Evolutionary conservation across 2,888 invertebrate species (phyloP), one percentile per base, ranked within the genome.

Genomic region (Hipparchia sbordonii): DNA sequence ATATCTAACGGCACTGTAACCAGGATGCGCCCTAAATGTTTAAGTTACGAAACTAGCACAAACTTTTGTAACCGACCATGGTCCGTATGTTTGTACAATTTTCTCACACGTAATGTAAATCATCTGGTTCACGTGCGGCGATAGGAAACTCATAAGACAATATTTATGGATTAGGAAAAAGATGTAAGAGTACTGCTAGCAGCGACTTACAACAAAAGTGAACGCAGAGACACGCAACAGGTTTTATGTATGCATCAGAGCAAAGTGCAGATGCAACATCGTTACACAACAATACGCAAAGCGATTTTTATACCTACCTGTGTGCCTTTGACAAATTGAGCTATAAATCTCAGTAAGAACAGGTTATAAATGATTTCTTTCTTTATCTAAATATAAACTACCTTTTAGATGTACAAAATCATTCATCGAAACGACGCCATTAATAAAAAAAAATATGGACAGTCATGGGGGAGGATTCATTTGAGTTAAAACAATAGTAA

Each of bases 231-330:
- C 77, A 83, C 80, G 85, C 85, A 88, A 89, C 88, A 86, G 83
- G 86, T 85, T 86, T 85, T 76, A 82, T 78, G 82, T 84, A 86
- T 86, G 86, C 82, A 84, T 84, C 82, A 75, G 74, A 75, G 77
- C 77, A 74, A 69, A 82, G 76, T 82, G 84, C 82, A 84, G 82
- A 85, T 84, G 82, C 81, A 83, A 85, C 80, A 71, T 46, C 74
- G 75, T 89, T 88, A 83, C 85, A 80, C 82, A 86, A 89, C 67
- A 72, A 70, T 70, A 74, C 76, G 77, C 81, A 66, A 77, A 71
- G 71, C 65, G 71, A 76, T 78, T 77, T 79, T 78, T 76, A 75
- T 77, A 74, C 67, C 67, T 59, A 33, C 69, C 65, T 69, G 67
- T 73, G 73, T 71, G 62, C 13, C 6, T 75, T 75, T 73, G 70